Percentiles rank a stretch among this genome's conserved stretches.
phyloP scores from a whole-genome alignment of 1,140 invertebrate species.

The Paralvinella palmiformis region DNA sequence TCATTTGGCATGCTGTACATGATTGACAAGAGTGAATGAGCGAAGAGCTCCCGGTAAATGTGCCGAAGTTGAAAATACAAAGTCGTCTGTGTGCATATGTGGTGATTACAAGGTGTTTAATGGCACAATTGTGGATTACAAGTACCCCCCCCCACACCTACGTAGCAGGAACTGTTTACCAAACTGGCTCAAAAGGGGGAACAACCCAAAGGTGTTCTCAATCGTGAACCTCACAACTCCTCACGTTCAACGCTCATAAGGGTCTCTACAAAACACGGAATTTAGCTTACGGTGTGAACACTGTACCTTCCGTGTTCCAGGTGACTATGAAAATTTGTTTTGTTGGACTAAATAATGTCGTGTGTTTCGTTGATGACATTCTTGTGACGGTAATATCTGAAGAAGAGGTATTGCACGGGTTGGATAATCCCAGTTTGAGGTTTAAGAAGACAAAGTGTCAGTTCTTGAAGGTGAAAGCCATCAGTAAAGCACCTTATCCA shows the following conservation, averaged over 20 bases:
- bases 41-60: not conserved
- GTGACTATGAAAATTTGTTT: not conserved
- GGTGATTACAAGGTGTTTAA: conserved; percentile 3
- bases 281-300: not conserved
- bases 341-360: too few species aligned
- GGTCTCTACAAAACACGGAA: not conserved
- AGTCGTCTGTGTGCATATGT: not conserved
- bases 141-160: not conserved
- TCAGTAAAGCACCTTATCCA: too few species aligned
- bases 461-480: too few species aligned
- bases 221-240: not conserved
- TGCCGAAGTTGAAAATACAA: not conserved
- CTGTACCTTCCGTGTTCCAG: not conserved
- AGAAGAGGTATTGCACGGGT: too few species aligned
- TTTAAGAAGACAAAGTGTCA: too few species aligned
- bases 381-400: too few species aligned
- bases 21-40: not conserved
- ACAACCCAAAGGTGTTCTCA: not conserved
- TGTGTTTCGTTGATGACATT: too few species aligned
- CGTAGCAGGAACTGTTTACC: not conserved
- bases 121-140: not conserved
- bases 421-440: too few species aligned
- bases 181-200: not conserved
- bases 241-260: not conserved
- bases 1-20: not conserved